These are phyloP conservation scores for Discoglossus pictus DNA, from an alignment of 2,797 vertebrate genomes.

Conservation along the genomic window DNA sequence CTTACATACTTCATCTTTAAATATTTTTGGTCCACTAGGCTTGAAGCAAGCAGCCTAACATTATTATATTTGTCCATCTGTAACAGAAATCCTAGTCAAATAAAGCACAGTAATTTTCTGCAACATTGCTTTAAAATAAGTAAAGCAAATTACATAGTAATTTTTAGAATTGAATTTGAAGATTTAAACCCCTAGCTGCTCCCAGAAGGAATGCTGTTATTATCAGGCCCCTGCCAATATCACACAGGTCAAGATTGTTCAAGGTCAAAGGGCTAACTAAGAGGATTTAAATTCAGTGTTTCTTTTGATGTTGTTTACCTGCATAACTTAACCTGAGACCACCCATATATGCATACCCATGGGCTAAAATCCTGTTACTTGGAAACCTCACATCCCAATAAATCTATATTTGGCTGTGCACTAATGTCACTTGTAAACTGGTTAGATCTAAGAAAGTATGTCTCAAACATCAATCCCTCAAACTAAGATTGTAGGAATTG, in stretches of 20 bases:
- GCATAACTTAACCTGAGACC: conserved; percentile 36
- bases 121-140: too few relatives aligned
- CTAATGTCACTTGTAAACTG: background rate
- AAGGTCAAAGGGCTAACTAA: conserved; percentile 31
- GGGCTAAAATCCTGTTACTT: conserved; percentile 39
- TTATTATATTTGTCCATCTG: too few relatives aligned
- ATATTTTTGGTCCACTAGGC: too few relatives aligned
- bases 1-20: too few relatives aligned
- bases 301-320: conserved; percentile 35
- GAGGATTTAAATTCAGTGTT: conserved; percentile 32
- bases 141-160: too few relatives aligned
- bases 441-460: too few relatives aligned
- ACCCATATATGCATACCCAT: conserved; percentile 30
- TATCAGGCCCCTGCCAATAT: conserved; percentile 4
- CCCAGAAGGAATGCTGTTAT: conserved; percentile 2
- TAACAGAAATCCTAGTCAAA: too few relatives aligned
- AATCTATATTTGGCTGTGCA: conserved; percentile 8
- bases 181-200: background rate
- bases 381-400: conserved; percentile 27
- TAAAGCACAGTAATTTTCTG: too few relatives aligned
- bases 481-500: too few relatives aligned
- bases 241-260: conserved; percentile 25
- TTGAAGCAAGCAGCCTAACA: too few relatives aligned
- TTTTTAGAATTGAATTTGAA: too few relatives aligned
- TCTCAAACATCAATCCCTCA: too few relatives aligned